Evolutionary conservation across 2,888 invertebrate species (phyloP), one percentile per base, ranked within the genome.

Genomic region (Branchellion lobata): DNA sequence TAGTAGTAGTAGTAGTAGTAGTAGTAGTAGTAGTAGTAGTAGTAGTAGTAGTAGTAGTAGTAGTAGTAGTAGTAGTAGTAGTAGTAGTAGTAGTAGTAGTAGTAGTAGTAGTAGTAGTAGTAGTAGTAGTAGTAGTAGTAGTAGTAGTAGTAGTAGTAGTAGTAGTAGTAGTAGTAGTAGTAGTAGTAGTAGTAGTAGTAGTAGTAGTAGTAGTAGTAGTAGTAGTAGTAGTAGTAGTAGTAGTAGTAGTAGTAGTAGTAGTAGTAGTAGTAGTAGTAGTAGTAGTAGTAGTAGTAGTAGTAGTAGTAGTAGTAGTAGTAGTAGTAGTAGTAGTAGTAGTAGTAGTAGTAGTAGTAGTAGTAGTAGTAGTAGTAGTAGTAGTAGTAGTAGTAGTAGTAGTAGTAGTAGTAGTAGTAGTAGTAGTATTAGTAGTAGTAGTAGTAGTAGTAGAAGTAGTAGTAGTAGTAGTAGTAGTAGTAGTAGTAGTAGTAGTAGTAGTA

Each of bases 401-500:
- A 71, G 29, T 31, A 31, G 34, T 71, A 31, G 71, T 27, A 33
- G 29, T 71, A 71, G 71, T 71, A 71, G 71, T 31, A 33, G 31
- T 71, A 33, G 27, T 31, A 33, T 3, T 71, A 71, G 34, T 31
- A 71, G 71, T 71, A 31, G 21, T 24, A 57, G 21, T 24, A 57
- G 24, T 57, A 57, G 24, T 57, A 57, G 24, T 57, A 57, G 24
- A 14, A 57, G 24, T 57, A 57, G 24, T 24, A 57, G 24, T 24
- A 57, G 24, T 24, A 57, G 24, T n/a, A 29, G 40, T 40, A 72
- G 36, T 72, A 72, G 72, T 72, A 72, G 72, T 72, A 72, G 72
- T 72, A 72, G 72, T 74, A 74, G 75, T 74, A 74, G 75, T 74
- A 74, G 75, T 47, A 74, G 75, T 74, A 74, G 75, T 74, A 74